Evolutionary conservation across 2,888 invertebrate genomes (phyloP).

Genomic region (Galeopsomyia nigrocyanea): DNA sequence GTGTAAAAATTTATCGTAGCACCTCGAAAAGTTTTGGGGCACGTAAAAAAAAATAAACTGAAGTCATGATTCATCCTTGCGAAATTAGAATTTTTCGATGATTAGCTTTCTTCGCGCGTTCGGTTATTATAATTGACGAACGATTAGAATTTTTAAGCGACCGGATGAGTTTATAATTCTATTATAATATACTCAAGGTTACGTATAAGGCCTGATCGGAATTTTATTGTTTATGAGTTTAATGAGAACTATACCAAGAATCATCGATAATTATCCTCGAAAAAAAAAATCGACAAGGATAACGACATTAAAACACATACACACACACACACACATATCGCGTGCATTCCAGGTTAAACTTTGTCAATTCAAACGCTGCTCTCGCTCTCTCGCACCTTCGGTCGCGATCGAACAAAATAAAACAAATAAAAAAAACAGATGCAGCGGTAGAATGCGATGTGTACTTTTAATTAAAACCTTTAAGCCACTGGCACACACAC

Average conservation of each 20-base stretch:
- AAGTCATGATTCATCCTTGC: slow-evolving; percentile 10
- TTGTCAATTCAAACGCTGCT: neutral
- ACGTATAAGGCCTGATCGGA: too few species aligned
- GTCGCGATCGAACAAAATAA: neutral
- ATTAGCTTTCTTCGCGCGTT: slow-evolving; percentile 26
- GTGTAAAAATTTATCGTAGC: too few species aligned
- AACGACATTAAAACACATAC: too few species aligned
- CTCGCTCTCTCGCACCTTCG: neutral
- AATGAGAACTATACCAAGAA: too few species aligned
- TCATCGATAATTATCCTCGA: too few species aligned
- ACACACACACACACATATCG: too few species aligned
- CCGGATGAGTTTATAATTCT: neutral
- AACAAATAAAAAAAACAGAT: slow-evolving; percentile 21
- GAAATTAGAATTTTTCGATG: slow-evolving; percentile 18
- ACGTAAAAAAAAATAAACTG: too few species aligned
- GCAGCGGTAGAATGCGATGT: slow-evolving; percentile 32
- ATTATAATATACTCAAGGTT: too few species aligned
- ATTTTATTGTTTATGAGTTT: too few species aligned
- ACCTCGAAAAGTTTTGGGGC: too few species aligned
- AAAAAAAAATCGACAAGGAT: too few species aligned
- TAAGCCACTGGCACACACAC: slow-evolving; percentile 1
- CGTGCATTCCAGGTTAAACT: too few species aligned
- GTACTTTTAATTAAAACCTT: slow-evolving; percentile 45
- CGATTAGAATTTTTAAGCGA: slow-evolving; percentile 34
- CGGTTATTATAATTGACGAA: neutral